These are phyloP conservation scores for Acronicta leporina DNA, from an alignment of 2,888 invertebrate species.

Conservation along the genomic window DNA sequence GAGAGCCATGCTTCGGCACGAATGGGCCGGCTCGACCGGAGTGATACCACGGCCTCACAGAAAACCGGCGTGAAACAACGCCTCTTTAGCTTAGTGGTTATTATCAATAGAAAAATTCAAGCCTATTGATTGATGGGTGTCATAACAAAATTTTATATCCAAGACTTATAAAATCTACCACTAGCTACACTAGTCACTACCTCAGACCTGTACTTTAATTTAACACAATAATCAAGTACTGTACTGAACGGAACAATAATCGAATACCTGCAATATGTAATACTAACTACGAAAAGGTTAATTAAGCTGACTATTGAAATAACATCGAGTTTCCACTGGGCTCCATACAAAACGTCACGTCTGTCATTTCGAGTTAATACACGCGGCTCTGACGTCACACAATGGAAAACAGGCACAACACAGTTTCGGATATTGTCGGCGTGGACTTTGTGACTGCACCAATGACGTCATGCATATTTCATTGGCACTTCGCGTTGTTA, in stretches of 20 bases:
- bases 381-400: constrained; percentile 23
- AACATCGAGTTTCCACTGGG: constrained; percentile 11
- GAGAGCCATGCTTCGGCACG: too few species aligned
- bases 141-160: too few species aligned
- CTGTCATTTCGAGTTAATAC: constrained; percentile 34
- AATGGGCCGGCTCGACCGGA: too few species aligned
- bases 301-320: constrained; percentile 18
- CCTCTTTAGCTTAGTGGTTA: too few species aligned
- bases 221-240: too few species aligned
- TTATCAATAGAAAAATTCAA: too few species aligned
- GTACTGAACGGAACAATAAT: background rate
- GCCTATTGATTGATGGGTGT: too few species aligned
- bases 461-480: constrained; percentile 49
- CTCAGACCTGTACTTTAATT: too few species aligned
- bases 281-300: constrained; percentile 3
- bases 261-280: background rate
- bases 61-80: too few species aligned
- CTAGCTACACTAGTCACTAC: too few species aligned
- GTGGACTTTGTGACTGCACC: constrained; percentile 15
- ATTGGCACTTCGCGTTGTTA: constrained; percentile 18
- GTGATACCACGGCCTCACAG: too few species aligned
- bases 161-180: too few species aligned
- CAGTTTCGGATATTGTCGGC: constrained; percentile 29
- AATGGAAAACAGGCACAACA: constrained; percentile 25
- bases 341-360: constrained; percentile 25